Percentiles rank a stretch among this genome's conserved stretches.
These are phyloP conservation scores for Catocala sponsa DNA, from an alignment of 2,888 invertebrate genomes.

Conservation along the genomic window DNA sequence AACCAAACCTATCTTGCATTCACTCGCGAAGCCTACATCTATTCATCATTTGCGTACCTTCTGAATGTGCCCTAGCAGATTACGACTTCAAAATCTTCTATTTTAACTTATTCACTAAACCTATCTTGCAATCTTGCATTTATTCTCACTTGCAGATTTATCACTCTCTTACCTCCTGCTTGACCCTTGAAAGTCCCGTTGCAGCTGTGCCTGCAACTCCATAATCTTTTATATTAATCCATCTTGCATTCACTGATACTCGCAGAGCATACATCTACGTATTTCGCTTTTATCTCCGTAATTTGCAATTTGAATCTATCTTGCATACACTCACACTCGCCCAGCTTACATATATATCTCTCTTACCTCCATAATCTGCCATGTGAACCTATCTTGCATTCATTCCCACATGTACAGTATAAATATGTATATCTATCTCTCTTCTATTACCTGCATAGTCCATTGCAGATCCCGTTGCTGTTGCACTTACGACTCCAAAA, in stretches of 20 bases:
- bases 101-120: slow-evolving; percentile 42
- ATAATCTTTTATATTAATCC: slow-evolving; percentile 90
- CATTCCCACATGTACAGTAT: no score
- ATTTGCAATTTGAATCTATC: no score
- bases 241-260: no score
- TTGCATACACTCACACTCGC: no score
- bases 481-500: slow-evolving; percentile 83
- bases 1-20: no score
- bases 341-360: not conserved
- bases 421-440: not conserved
- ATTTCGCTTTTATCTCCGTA: no score
- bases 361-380: slow-evolving; percentile 83
- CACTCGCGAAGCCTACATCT: no score
- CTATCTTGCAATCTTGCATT: no score
- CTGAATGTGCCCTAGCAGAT: slow-evolving; percentile 93
- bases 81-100: slow-evolving; percentile 93
- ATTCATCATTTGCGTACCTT: not conserved
- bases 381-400: slow-evolving; percentile 57
- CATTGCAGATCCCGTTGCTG: slow-evolving; percentile 96
- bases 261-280: no score
- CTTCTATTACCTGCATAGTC: slow-evolving; percentile 83
- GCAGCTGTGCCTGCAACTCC: slow-evolving; percentile 94
- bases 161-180: slow-evolving; percentile 54
- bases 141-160: no score
- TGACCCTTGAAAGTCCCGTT: slow-evolving; percentile 95